Evolutionary conservation across 2,113 vertebrate species (phyloP).

Genomic region (Otis tarda): DNA sequence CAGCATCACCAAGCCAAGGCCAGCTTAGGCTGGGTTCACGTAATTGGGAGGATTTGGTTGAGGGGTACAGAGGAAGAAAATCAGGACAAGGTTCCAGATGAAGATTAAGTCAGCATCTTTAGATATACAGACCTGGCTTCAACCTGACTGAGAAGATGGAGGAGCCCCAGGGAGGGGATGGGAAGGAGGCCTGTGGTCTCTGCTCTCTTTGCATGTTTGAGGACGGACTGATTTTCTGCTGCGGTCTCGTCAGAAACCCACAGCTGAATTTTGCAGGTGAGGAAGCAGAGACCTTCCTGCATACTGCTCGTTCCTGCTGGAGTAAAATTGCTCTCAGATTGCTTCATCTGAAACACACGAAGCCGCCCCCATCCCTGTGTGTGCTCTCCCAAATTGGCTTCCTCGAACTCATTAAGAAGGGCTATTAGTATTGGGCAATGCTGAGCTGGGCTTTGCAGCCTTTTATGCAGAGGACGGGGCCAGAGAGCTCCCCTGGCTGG

Average conservation of each 20-base stretch:
- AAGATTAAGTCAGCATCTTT: neutral
- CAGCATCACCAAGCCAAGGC: neutral
- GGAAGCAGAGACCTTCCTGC: neutral
- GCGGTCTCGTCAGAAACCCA: neutral
- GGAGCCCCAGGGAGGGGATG: neutral
- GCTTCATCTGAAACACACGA: neutral
- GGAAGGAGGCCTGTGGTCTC: neutral
- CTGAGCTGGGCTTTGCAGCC: neutral
- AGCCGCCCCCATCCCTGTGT: neutral
- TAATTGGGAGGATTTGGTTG: neutral
- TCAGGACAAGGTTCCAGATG: neutral
- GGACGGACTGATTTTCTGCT: neutral
- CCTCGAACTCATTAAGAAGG: neutral
- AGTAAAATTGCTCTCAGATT: neutral
- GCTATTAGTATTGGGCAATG: neutral
- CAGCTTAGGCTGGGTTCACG: neutral
- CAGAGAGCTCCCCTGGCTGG: neutral
- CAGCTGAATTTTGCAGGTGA: slow-evolving; percentile 4
- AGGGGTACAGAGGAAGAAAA: neutral
- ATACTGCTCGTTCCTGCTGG: neutral
- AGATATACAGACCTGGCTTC: neutral
- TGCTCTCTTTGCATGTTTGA: neutral
- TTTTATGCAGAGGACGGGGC: neutral
- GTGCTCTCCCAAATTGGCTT: neutral
- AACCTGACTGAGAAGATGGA: neutral